Base-by-base conservation (phyloP, 1,140 invertebrate genomes). In the Paracyclopina nana region DNA sequence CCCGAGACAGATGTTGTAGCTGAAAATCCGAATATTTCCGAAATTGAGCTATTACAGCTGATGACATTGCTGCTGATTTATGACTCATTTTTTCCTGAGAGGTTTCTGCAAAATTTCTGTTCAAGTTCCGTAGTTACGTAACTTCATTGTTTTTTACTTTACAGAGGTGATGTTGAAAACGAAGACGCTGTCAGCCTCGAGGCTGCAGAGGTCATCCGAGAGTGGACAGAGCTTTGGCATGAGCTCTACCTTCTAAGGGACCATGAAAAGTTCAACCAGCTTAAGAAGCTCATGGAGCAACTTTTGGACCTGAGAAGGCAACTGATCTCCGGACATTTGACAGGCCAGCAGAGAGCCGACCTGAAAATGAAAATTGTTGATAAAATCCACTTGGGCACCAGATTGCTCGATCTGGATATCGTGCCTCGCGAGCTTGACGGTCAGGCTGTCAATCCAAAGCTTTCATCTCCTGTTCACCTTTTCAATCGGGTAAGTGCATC, bases 381-480 rank as follows among this genome's bases (percentile, higher is more conserved):
- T 24, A 87, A 88, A 65, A 82, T 95, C 40, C 87, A 94, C 64
- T 92, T 84, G 84, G 87, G 86, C 45, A 92, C 92, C 70, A 74
- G 82, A 85, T 82, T 87, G 71, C 71, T 94, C 6, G 84, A 82
- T 0, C 65, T 94, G 57, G 90, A 94, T 68, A 62, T 94, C 59
- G 86, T 94, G 14, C 88, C 87, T 0, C 69, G 85, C 28, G 74
- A 81, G 57, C 82, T 83, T 51, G 60, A 59, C 28, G 75, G 79
- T 20, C 74, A 83, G 59, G 83, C 85, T 62, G 82, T 91, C 4
- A 82, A 91, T 65, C 79, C 83, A 18, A 81, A 85, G 56, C 72
- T 77, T 26, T 78, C 86, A 62, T 86, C 84, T 49, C 74, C 86
- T 5, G 80, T 91, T 9, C 79, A 87, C 58, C 68, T 95, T 1